Conservation (phyloP, 2,113 vertebrate species). For the Equus przewalskii region DNA sequence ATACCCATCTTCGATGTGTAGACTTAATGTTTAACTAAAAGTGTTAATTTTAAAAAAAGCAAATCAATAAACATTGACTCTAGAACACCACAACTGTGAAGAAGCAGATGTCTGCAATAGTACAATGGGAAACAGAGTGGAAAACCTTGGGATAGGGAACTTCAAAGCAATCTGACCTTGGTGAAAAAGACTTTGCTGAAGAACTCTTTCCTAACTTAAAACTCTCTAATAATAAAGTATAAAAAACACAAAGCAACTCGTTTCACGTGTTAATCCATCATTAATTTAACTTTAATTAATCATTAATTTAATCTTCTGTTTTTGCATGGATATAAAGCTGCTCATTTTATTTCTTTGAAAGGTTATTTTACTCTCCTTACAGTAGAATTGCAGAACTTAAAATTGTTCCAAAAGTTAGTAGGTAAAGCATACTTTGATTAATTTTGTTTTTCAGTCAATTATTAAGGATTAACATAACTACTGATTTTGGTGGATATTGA, state of each 20-base stretch:
- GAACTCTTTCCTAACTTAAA: not conserved
- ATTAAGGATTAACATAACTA: not conserved
- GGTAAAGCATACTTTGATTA: not conserved
- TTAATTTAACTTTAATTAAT: not conserved
- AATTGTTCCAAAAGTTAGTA: not conserved
- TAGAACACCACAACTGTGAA: not conserved
- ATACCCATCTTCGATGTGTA: not conserved
- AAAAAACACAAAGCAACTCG: not conserved
- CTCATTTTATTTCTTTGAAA: slow-evolving; percentile 4
- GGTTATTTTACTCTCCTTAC: not conserved
- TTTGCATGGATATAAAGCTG: not conserved
- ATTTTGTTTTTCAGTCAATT: not conserved
- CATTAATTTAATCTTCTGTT: not conserved
- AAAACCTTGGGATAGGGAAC: not conserved
- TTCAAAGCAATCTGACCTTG: not conserved
- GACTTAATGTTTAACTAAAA: not conserved
- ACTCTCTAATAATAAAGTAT: not conserved
- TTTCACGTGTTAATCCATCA: not conserved
- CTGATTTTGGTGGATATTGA: not conserved
- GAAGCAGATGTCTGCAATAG: not conserved
- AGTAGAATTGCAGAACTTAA: not conserved
- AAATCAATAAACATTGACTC: not conserved
- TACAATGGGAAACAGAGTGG: not conserved
- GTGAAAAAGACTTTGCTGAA: not conserved
- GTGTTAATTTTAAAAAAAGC: not conserved